Percentiles rank a stretch among this genome's conserved stretches.
Conservation (phyloP, 2,888 invertebrate genomes). For the Epirrhoe alternata region DNA sequence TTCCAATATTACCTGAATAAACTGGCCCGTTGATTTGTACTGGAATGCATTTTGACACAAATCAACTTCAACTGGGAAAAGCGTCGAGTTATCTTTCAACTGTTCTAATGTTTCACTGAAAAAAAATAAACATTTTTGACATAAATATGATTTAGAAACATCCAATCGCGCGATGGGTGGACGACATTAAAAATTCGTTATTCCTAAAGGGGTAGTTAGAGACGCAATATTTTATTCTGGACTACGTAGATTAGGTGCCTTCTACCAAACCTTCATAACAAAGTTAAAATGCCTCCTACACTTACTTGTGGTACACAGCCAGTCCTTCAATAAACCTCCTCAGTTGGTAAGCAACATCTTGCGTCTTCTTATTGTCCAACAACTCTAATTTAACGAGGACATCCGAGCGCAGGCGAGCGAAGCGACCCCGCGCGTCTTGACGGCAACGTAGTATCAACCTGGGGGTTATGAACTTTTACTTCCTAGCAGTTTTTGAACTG, state of each 20-base stretch:
- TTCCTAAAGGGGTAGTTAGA: too few species aligned
- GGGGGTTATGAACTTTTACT: constrained; percentile 4
- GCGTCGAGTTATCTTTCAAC: constrained; percentile 88
- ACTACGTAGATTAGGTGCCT: too few species aligned
- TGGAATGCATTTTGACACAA: constrained; percentile 96
- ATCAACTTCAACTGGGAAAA: constrained; percentile 99
- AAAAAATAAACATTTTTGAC: constrained; percentile 9
- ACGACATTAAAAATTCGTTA: too few species aligned
- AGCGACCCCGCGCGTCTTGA: constrained; percentile 95
- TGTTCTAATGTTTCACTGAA: constrained; percentile 89
- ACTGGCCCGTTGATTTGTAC: constrained; percentile 88
- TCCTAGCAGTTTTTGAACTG: too few species aligned
- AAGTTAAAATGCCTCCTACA: too few species aligned
- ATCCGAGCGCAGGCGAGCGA: constrained; percentile 93
- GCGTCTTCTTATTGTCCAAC: constrained; percentile 98
- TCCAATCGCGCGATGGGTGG: too few species aligned
- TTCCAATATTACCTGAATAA: constrained; percentile 64
- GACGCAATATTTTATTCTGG: neutral
- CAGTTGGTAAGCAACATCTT: constrained; percentile 95
- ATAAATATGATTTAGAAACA: too few species aligned
- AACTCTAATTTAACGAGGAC: constrained; percentile 98
- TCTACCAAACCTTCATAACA: too few species aligned
- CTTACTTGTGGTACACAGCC: constrained; percentile 86
- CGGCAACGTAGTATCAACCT: constrained; percentile 97
- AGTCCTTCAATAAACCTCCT: constrained; percentile 94